Base-by-base conservation (phyloP, 2,888 invertebrate species). In the Coenonympha arcania region DNA sequence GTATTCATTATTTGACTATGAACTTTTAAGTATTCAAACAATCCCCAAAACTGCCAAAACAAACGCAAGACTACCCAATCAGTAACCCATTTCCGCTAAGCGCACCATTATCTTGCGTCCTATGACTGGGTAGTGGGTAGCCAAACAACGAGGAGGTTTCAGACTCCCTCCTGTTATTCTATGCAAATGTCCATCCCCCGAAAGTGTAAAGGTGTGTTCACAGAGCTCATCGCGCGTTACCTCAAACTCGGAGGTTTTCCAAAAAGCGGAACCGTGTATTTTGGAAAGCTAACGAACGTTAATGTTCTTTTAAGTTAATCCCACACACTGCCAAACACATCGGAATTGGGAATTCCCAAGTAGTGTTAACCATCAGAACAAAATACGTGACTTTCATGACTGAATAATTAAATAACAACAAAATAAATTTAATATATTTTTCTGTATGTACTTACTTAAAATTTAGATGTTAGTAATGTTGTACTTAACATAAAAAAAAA, bases 131-230 rank as follows among this genome's bases (percentile, higher is more conserved):
- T n/a, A n/a, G n/a, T n/a, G n/a, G n/a, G n/a, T n/a, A n/a, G 24
- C 50, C 55, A 59, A 61, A 59, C 54, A 52, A 48, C 37, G 44
- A 41, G 42, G 55, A 55, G 57, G 56, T 46, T 54, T 53, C 52
- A 50, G 52, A 45, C 28, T 31, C 30, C 50, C 53, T 28, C 54
- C 54, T 83, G 84, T 84, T 85, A 81, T 84, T 84, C 76, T 82
- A 85, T 85, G 85, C 82, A 83, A 85, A 85, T 85, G 67, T 69
- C 70, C 66, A 68, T 64, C 66, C 66, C 71, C 48, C 49, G 48
- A 54, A 57, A 53, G 56, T 51, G 55, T 57, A 55, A 50, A 57
- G 58, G 55, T 55, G 47, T 57, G 51, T 57, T 45, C 55, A 57
- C 47, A 47, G 52, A 44, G 49, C 44, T 47, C 45, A 52, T 54